These are phyloP conservation scores for Panthera uncia DNA, from an alignment of 2,113 vertebrate genomes.

Conservation along the genomic window DNA sequence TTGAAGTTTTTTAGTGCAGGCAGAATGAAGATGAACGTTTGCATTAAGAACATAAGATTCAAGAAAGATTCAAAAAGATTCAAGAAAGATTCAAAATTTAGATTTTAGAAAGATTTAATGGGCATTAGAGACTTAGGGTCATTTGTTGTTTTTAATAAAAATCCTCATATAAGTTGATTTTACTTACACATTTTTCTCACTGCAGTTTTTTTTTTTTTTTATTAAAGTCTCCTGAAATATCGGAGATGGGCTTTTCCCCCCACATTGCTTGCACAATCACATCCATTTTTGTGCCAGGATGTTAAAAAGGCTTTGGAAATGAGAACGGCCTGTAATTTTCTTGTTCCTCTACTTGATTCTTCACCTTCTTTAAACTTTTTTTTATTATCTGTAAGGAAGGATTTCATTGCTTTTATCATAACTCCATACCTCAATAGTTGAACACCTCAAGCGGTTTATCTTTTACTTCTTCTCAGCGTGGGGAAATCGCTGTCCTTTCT, in stretches of 20 bases:
- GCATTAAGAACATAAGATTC: not conserved
- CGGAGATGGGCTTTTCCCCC: fast-evolving
- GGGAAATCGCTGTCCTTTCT: not conserved
- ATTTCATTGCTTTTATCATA: not conserved
- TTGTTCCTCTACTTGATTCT: not conserved
- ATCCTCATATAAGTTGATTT: not conserved
- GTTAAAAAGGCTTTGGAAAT: not conserved
- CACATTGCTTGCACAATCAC: not conserved
- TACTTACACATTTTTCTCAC: not conserved
- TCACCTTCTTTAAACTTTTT: not conserved
- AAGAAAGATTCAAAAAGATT: not conserved
- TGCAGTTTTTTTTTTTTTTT: not conserved
- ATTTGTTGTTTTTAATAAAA: not conserved
- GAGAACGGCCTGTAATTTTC: not conserved
- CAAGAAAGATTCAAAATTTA: not conserved
- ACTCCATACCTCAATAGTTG: not conserved
- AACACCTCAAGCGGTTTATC: not conserved
- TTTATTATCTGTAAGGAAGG: not conserved
- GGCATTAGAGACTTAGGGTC: not conserved
- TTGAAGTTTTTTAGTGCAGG: not conserved
- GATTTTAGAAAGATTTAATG: not conserved
- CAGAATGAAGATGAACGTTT: not conserved
- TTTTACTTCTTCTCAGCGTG: not conserved
- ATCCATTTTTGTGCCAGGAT: not conserved
- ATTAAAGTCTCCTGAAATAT: not conserved